Evolutionary conservation across 2,797 vertebrate species (phyloP), one percentile per base, ranked within the genome.

Genomic region (Leuciscus waleckii): DNA sequence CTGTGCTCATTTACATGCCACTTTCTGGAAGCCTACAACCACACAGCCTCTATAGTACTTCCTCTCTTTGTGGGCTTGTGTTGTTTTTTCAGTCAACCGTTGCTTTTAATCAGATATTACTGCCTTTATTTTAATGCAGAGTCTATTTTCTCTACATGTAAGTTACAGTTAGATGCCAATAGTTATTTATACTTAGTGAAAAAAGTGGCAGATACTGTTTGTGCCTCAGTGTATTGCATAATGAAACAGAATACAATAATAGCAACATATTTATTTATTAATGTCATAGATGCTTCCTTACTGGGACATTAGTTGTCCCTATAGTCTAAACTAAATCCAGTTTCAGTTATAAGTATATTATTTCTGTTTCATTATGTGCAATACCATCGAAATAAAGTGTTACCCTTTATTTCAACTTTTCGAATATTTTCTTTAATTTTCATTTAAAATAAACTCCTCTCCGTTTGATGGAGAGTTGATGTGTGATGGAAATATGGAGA

Each of bases 1-100:
- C 41, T 79, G 19, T 46, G 63, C 71, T 82, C 51, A 85, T 85
- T 87, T 82, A 79, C 86, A 87, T 67, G 67, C n/a, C 32, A 41
- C 65, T 81, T 61, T 69, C 56, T 87, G 73, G 56, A 86, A 78
- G 77, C 51, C 41, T 76, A 74, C 70, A 86, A 86, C 79, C 81
- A 68, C 75, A 78, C 58, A 49, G 10, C 6, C 71, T 68, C 77
- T 16, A 32, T 41, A 54, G 13, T 49, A 70, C 46, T 80, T 84
- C 79, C 73, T 84, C 56, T 84, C 41, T 82, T 75, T 54, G 69
- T 51, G 26, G 51, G 61, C 21, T 32, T 37, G 51, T 63, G 26
- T 19, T 0, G n/a, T 39, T 65, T 26, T 26, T 79, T 79, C n/a
- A 43, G 56, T 29, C 37, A 29, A 65, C 54, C 8, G 41, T 80